Evolutionary conservation across 1,140 invertebrate species (phyloP), one percentile per base, ranked within the genome.

Genomic region (Drosophila orosa): DNA sequence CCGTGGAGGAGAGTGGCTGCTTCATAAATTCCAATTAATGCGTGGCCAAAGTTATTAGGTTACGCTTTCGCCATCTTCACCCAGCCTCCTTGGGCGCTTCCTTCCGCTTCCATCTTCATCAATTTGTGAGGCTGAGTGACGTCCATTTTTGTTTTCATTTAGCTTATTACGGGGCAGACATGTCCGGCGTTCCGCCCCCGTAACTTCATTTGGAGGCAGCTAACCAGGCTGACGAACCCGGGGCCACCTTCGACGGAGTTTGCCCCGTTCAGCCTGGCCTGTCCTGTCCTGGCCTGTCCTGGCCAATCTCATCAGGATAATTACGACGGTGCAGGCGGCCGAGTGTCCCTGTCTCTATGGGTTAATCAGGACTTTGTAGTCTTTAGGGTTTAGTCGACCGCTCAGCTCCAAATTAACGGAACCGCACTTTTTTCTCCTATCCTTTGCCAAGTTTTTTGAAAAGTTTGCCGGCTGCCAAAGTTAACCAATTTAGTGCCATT

Each of bases 1-100:
- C 9, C 22, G n/a, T n/a, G 35, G 25, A 17, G 42, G 54, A 25
- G 39, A 42, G 22, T 40, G 61, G n/a, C 35, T 66, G 73, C 71
- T 75, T 74, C 84, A 89, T 87, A 87, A 87, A 87, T 87, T 89
- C 80, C 77, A 89, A 84, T 87, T 87, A 90, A 77, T 89, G 73
- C 68, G 67, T 74, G 76, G 85, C 58, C 58, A 66, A 87, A 87
- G 80, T 87, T 87, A 87, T 87, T 87, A 80, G 68, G 85, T 87
- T 87, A 78, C 83, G 74, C 47, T 67, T 40, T 40, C 57, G 55
- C 67, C 58, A 61, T 33, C 60, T 39, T 17, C 25, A 13, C 35
- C 27, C 31, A 25, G 3, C 12, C 31, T 29, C 22, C 17, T 19
- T 19, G 19, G 71, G 54, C 60, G 61, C 60, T 55, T 65, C 39